Evolutionary conservation across 2,113 vertebrate species (phyloP).

Genomic region (Malaclemys terrapin): DNA sequence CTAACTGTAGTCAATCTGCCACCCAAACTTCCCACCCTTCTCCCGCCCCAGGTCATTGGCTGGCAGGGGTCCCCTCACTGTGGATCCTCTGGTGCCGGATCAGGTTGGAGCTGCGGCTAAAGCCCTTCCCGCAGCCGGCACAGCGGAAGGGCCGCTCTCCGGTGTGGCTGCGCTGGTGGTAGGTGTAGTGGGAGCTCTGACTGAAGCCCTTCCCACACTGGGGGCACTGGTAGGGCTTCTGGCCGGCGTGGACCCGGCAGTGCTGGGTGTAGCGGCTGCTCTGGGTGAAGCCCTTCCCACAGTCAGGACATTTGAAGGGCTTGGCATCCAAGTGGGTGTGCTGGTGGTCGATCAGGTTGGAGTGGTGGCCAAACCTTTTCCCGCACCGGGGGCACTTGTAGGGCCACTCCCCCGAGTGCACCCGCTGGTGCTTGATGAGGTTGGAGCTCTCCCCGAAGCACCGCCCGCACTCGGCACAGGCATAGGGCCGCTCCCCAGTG

Average conservation of each 20-base stretch:
- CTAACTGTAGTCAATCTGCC: too few species aligned
- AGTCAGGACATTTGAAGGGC: not conserved
- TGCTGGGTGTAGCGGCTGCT: not conserved
- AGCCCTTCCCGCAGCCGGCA: constrained; percentile 77
- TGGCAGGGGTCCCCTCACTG: not conserved
- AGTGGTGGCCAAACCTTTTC: constrained; percentile 1
- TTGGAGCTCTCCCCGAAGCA: not conserved
- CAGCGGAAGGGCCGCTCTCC: constrained; percentile 61
- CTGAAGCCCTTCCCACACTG: constrained; percentile 86
- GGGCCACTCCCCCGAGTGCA: constrained; percentile 3
- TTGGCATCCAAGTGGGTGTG: not conserved
- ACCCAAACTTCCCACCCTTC: too few species aligned
- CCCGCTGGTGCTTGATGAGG: not conserved
- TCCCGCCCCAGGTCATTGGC: too few species aligned
- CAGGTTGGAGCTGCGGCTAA: constrained; percentile 80
- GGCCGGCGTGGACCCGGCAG: not conserved
- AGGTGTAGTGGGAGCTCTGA: constrained; percentile 80
- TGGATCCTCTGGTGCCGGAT: constrained; percentile 81
- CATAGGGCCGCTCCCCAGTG: too few species aligned
- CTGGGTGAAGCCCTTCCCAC: not conserved
- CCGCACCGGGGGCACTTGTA: constrained; percentile 20
- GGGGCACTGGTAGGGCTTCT: constrained; percentile 77
- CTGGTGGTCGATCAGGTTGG: not conserved
- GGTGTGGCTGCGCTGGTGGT: constrained; percentile 28
- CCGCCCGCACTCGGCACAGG: not conserved